These are phyloP conservation scores for Panopea generosa DNA, from an alignment of 2,888 invertebrate species.

Conservation along the genomic window DNA sequence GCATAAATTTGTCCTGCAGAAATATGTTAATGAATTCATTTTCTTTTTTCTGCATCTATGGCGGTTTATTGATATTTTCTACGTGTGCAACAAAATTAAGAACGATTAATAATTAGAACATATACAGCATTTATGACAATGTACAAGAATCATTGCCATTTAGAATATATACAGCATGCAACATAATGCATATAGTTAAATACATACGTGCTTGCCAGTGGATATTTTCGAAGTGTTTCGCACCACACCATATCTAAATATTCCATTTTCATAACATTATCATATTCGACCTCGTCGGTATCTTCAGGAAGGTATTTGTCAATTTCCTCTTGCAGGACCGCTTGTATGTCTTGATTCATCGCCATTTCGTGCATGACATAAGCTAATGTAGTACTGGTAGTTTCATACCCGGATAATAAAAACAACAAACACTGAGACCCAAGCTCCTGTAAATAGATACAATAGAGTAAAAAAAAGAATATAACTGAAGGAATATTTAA, in stretches of 20 bases:
- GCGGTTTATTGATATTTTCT: no score
- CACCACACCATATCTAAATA: constrained; percentile 85
- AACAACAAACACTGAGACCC: constrained; percentile 84
- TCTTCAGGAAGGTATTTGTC: constrained; percentile 74
- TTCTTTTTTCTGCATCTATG: no score
- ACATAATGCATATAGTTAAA: no score
- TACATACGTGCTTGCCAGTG: constrained; percentile 83
- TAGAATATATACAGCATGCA: no score
- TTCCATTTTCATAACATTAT: constrained; percentile 80
- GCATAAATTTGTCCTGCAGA: no score
- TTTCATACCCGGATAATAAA: constrained; percentile 87
- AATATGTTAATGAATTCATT: no score
- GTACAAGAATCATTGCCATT: no score
- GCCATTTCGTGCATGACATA: constrained; percentile 86
- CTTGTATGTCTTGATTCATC: constrained; percentile 85
- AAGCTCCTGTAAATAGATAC: constrained; percentile 78
- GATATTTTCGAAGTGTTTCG: constrained; percentile 85
- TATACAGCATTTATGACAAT: no score
- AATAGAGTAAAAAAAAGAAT: constrained; percentile 3
- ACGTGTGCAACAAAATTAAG: no score
- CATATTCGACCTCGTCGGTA: constrained; percentile 78
- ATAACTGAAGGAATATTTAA: background rate
- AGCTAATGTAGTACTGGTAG: constrained; percentile 86
- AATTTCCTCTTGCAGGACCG: constrained; percentile 85
- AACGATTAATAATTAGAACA: no score